A percentile compares a stretch with the other conserved stretches of the same genome.
phyloP scores from a whole-genome alignment of 2,797 vertebrate species.

The Scolopax bukidnonensis region DNA sequence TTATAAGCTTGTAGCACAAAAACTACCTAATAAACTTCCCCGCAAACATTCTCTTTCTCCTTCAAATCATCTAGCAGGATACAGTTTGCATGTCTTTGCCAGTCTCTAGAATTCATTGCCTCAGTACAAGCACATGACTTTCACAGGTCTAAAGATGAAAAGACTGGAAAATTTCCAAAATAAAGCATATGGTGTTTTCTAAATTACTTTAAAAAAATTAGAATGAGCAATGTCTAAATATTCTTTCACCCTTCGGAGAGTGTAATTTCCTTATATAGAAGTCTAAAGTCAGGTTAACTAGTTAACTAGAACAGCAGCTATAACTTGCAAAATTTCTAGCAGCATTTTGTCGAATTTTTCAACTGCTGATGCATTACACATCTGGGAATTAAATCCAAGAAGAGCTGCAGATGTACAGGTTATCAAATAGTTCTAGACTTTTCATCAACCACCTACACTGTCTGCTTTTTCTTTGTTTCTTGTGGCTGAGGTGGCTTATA shows the following conservation, averaged over 20 bases:
- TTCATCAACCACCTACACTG: conserved; percentile 33
- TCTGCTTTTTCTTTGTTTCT: not conserved
- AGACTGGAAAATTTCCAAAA: not conserved
- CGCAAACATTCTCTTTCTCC: not conserved
- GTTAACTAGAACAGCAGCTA: not conserved
- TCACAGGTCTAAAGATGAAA: not conserved
- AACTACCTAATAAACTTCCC: not conserved
- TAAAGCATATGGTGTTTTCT: not conserved
- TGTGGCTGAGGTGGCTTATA: not conserved
- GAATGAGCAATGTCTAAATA: not conserved
- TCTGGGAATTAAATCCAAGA: not conserved
- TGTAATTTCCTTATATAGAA: not conserved
- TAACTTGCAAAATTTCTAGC: not conserved
- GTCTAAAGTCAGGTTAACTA: not conserved
- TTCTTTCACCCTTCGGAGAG: not conserved
- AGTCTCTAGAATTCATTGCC: not conserved
- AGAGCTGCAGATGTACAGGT: conserved; percentile 4
- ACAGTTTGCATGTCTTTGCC: not conserved
- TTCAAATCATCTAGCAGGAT: not conserved
- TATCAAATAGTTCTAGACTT: conserved; percentile 36
- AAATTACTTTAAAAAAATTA: not conserved
- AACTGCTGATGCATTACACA: not conserved
- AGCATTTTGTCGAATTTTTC: conserved; percentile 7
- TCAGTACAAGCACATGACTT: not conserved
- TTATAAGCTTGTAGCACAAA: not conserved